Evolutionary conservation across 2,113 vertebrate genomes (phyloP), one percentile per base, ranked within the genome.

Genomic region (Ancistrus triradiatus): DNA sequence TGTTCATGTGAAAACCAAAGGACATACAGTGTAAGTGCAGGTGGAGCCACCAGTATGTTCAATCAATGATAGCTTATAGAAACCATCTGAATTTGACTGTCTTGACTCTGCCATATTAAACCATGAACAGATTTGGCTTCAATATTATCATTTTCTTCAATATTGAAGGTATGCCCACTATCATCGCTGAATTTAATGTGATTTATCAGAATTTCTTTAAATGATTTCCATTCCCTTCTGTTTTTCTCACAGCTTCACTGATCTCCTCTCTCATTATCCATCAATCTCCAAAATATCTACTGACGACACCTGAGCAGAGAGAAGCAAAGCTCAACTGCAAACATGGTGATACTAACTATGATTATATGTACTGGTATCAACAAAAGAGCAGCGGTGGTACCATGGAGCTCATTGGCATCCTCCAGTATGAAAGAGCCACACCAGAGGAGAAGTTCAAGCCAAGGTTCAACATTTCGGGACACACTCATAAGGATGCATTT

Each of bases 301-400:
- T 60, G 6, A 43, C 11, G 0, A 35, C 17, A 18, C 4, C 21
- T 17, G 22, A 58, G 7, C 38, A 42, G 9, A 27, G 1, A 13
- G 11, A 31, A 28, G 43, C 31, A 11, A 43, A 15, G 14, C 51
- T 76, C 43, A 59, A 6, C 14, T 78, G 77, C 14, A 28, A 1
- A 1, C 63, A 74, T 33, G 57, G 49, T 27, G 37, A 72, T 48
- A 44, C 38, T 15, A 59, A 7, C 59, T 72, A 62, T 56, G 8
- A 5, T 2, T 71, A 31, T 19, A 70, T 78, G 55, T 68, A 51
- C 35, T 78, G 74, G 71, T 78, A 69, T 37, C 62, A 63, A 57
- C 71, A 69, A 44, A 19, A 62, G n/a, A 6, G 27, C 4, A 13
- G 6, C 0, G 19, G 22, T 28, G 38, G 0, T 47, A 22, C 21